Base-by-base conservation (phyloP, 1,140 invertebrate species). In the Orchesella cincta region DNA sequence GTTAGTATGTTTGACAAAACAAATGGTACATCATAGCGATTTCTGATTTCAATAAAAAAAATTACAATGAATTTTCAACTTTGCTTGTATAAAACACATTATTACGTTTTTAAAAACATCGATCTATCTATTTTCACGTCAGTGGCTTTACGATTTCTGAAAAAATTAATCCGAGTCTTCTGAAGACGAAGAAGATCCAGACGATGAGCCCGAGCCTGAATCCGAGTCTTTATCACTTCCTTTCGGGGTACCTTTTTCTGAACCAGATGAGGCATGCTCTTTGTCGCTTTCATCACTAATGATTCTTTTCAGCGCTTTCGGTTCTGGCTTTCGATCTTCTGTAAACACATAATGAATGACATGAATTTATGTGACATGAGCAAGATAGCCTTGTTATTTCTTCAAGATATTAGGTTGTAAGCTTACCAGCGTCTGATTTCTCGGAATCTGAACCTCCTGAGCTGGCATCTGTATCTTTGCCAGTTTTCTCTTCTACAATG, bases 401-500 rank as follows among this genome's bases (percentile, higher is more conserved):
- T 46, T 12, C 20, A 12, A 46, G 39, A 12, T 12, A 46, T 12
- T 20, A 46, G 39, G 8, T 46, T 46, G 39, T 12, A 46, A 46
- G 8, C 39, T 67, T 67, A 67, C 62, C 62, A 8, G 62, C 14
- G n/a, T 67, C 33, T 28, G 52, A 34, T 72, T 76, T 51, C 72
- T 72, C 75, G 34, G 79, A 73, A 78, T 75, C 57, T 75, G 81
- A 81, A 52, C 77, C 18, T 51, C 76, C 52, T 75, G 62, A 74
- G 51, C 76, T 74, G 74, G 75, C 54, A 73, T 73, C 79, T 28
- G 78, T 72, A 28, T 76, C 81, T 75, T 81, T 81, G 1, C 73
- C 80, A 26, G 78, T 73, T 33, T 83, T 81, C 71, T 76, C 80
- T 46, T 83, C 79, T n/a, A 64, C 76, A 28, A 36, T 70, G 8